Evolutionary conservation across 2,113 vertebrate genomes (phyloP).

Genomic region (Pelecanus crispus): DNA sequence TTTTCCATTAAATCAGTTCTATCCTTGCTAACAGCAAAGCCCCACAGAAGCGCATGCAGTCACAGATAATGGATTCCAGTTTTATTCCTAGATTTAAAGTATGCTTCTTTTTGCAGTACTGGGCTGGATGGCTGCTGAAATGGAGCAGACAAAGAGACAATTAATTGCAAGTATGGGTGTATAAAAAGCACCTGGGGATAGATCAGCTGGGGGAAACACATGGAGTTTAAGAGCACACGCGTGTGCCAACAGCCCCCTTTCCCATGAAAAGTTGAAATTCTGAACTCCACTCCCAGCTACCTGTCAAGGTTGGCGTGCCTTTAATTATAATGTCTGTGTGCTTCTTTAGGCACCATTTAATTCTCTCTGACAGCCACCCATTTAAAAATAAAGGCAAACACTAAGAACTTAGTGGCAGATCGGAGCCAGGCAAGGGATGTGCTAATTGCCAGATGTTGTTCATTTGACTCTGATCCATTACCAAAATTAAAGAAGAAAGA

Average conservation of each 20-base stretch:
- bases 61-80: constrained; percentile 41
- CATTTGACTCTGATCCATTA: constrained; percentile 65
- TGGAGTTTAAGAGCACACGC: neutral
- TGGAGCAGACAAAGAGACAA: constrained; percentile 33
- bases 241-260: neutral
- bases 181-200: constrained; percentile 44
- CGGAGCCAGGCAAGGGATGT: constrained; percentile 52
- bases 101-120: neutral
- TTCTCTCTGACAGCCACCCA: constrained; percentile 71
- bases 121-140: constrained; percentile 28
- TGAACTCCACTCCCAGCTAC: constrained; percentile 49
- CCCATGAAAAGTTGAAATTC: constrained; percentile 34
- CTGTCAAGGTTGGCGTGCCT: constrained; percentile 71
- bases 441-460: constrained; percentile 73
- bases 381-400: constrained; percentile 77
- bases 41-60: constrained; percentile 6
- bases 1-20: constrained; percentile 42
- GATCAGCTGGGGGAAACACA: neutral
- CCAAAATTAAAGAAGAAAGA: constrained; percentile 45
- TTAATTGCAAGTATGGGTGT: constrained; percentile 42
- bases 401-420: constrained; percentile 69
- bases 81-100: constrained; percentile 26
- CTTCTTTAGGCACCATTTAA: constrained; percentile 71
- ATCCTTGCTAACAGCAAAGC: constrained; percentile 24
- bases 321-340: constrained; percentile 71